These are phyloP conservation scores for Aphelinus atriplicis DNA, from an alignment of 1,140 invertebrate species.

Conservation along the genomic window DNA sequence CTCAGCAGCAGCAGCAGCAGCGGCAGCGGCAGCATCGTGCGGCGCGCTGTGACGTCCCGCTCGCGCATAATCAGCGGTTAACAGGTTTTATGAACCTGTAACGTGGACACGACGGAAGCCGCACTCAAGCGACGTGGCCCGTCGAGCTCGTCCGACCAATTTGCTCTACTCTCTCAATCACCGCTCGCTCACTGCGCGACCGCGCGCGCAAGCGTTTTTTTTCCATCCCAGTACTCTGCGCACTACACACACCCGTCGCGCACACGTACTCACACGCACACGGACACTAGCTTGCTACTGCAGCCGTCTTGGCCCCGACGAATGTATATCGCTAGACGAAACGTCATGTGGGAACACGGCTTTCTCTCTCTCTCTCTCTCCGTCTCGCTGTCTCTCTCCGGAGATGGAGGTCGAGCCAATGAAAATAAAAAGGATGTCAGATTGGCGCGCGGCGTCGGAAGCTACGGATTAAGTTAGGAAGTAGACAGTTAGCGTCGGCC, in stretches of 20 bases:
- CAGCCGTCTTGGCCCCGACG: no score
- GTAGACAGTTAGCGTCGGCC: conserved; percentile 64
- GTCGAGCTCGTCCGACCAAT: conserved; percentile 51
- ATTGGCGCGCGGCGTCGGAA: conserved; percentile 67
- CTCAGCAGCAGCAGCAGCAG: conserved; percentile 32
- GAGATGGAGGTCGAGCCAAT: conserved; percentile 52
- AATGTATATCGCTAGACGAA: no score
- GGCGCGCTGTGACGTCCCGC: conserved; percentile 43
- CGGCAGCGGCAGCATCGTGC: conserved; percentile 33
- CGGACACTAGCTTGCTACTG: no score
- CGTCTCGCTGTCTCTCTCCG: no score
- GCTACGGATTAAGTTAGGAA: conserved; percentile 68
- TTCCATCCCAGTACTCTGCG: no score
- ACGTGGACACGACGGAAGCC: conserved; percentile 61
- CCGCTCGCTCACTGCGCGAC: conserved; percentile 3
- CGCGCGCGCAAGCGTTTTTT: neutral
- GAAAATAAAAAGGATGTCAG: conserved; percentile 69
- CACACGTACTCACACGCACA: no score
- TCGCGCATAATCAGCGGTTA: conserved; percentile 57
- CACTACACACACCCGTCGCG: no score
- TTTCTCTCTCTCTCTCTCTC: no score
- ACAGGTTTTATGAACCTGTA: conserved; percentile 65
- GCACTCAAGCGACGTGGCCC: conserved; percentile 55
- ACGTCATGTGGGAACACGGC: no score
- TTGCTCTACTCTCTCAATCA: conserved; percentile 44